Evolutionary conservation across 2,888 invertebrate genomes (phyloP).

Genomic region (Sarcophaga caerulescens): DNA sequence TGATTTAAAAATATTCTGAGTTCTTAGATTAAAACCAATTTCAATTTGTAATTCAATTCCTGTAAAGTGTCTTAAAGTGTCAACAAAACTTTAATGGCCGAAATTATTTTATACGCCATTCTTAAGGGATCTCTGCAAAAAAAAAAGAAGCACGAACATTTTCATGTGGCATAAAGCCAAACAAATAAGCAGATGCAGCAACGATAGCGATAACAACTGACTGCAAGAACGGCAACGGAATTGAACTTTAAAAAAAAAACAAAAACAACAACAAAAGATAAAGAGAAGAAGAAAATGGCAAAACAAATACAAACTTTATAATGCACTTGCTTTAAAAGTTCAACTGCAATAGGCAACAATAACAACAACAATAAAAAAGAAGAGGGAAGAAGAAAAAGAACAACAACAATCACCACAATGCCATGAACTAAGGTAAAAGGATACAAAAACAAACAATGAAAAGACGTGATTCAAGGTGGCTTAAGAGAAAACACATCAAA

Average conservation of each 20-base stretch:
- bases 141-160: neutral
- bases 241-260: conserved; percentile 3
- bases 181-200: neutral
- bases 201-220: too few relatives aligned
- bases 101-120: neutral
- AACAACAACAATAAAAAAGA: conserved; percentile 4
- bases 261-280: conserved; percentile 18
- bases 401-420: neutral
- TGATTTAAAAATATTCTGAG: too few relatives aligned
- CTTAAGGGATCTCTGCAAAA: neutral
- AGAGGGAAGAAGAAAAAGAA: too few relatives aligned
- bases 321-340: conserved; percentile 59
- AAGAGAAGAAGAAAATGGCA: neutral
- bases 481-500: neutral
- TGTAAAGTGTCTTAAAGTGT: neutral
- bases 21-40: neutral
- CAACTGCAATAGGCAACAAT: conserved; percentile 27
- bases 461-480: neutral
- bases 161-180: conserved; percentile 58
- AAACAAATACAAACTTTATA: conserved; percentile 12
- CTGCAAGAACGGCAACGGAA: neutral
- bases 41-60: neutral
- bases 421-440: neutral
- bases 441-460: neutral
- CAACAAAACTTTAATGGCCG: neutral